Evolutionary conservation across 1,140 invertebrate genomes (phyloP).

Genomic region (Drosophila murphyi): DNA sequence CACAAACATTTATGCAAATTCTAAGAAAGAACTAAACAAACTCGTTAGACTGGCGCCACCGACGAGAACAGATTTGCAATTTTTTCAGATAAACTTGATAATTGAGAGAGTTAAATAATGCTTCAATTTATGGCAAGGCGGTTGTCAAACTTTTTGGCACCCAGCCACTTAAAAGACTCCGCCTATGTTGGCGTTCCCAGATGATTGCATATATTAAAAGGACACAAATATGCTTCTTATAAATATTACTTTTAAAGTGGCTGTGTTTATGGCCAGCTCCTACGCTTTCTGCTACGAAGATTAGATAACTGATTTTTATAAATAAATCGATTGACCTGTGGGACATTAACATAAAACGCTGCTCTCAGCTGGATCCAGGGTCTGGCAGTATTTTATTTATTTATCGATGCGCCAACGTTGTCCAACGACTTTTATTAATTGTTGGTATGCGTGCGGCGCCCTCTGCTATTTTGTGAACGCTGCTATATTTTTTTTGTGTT

Average conservation of each 20-base stretch:
- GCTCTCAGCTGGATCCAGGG: slow-evolving; percentile 39
- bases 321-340: slow-evolving; percentile 65
- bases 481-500: slow-evolving; percentile 4
- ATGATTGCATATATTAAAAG: slow-evolving; percentile 49
- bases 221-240: slow-evolving; percentile 7
- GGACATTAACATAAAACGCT: slow-evolving; percentile 67
- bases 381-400: slow-evolving; percentile 64
- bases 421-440: slow-evolving; percentile 65
- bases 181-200: slow-evolving; percentile 14
- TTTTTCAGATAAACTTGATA: slow-evolving; percentile 57
- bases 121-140: slow-evolving; percentile 68
- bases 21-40: slow-evolving; percentile 71
- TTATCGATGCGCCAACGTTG: slow-evolving; percentile 72
- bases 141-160: slow-evolving; percentile 50
- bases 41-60: slow-evolving; percentile 45
- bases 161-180: slow-evolving; percentile 53
- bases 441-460: slow-evolving; percentile 23
- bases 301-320: slow-evolving; percentile 39
- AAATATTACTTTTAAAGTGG: neutral
- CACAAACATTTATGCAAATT: slow-evolving; percentile 71
- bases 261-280: too few relatives aligned
- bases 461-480: slow-evolving; percentile 25
- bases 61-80: slow-evolving; percentile 42
- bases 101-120: slow-evolving; percentile 70
- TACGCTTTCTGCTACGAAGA: neutral